Evolutionary conservation across 92 coral and sea anemone species (phyloP), one percentile per base, ranked within the genome.

Genomic region (Nematostella vectensis): DNA sequence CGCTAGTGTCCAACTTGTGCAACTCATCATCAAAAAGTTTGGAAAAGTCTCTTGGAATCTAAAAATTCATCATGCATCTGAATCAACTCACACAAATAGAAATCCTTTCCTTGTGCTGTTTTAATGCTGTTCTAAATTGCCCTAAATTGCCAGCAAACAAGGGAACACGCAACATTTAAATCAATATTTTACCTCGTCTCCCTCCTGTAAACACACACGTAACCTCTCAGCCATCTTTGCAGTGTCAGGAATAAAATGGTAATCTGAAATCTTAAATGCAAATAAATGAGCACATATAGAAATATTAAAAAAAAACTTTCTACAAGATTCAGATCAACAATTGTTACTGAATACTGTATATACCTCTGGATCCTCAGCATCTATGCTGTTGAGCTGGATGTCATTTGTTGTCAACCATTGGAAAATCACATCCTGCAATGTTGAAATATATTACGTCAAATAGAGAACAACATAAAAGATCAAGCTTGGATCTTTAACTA

Each of bases 281-380:
- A 51, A 52, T 19, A 48, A 21, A 12, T 15, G 3, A 42, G 21
- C 1, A 16, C 25, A 47, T 3, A 8, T 38, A 20, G 16, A 31
- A 2, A 6, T 50, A 6, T n/a, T n/a, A n/a, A n/a, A n/a, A n/a
- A n/a, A n/a, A n/a, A n/a, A 52, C 27, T 25, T 20, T 26, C 21
- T 52, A 11, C 1, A 44, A 44, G 21, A 44, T 11, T 44, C 50
- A 44, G n/a, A n/a, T n/a, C n/a, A n/a, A n/a, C n/a, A n/a, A n/a
- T n/a, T n/a, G n/a, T n/a, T n/a, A n/a, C n/a, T n/a, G n/a, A n/a
- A n/a, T n/a, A n/a, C n/a, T n/a, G n/a, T n/a, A n/a, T 15, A 6
- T 70, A 85, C 97, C 88, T 93, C 99, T 48, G 99, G 99, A 49
- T 93, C 99, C 26, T 93, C 99, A 16, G 99, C 96, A 78, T 93